Base-by-base conservation (phyloP, 2,888 invertebrate genomes). In the Diplazon laetatorius region DNA sequence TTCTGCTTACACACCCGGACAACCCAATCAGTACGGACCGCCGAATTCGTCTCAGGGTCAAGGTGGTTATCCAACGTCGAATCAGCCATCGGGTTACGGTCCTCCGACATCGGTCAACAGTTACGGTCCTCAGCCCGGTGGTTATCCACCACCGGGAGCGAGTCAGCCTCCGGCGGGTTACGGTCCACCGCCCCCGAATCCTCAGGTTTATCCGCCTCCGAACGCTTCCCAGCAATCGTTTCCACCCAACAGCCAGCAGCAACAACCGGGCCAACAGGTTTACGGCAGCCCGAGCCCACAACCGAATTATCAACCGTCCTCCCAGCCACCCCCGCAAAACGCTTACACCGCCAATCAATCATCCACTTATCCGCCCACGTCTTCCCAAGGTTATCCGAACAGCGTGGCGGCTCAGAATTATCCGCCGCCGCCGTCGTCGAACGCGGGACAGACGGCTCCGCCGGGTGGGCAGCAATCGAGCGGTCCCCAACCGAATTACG, bases 151-250 rank as follows among this genome's bases (percentile, higher is more conserved):
- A 69, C 94, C 94, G 63, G 93, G 92, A 72, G 81, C 87, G 0
- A 86, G 85, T 82, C 91, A 90, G 63, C 92, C 92, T 76, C 94
- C 94, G 86, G 93, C 94, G 35, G 90, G 89, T 48, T 93, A 94
- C 87, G 94, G 93, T 2, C 93, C 93, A 16, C 94, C 95, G 30
- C 94, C 94, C 82, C 93, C 93, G 80, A 95, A 94, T 89, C 94
- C 94, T 35, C 95, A 95, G 83, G 94, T 93, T 0, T 95, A 95
- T 87, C 93, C 93, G 73, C 94, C 95, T 9, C 91, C 93, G 8
- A 92, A 91, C 82, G 87, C 92, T 12, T 85, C 90, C 22, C 89
- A 90, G 78, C 88, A 86, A 90, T 93, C 84, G 90, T 88, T 91
- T 71, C 87, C 91, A 59, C 83, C 89, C 68, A 90, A 86, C 91